Evolutionary conservation across 2,797 vertebrate species (phyloP), one percentile per base, ranked within the genome.

Genomic region (Calcarius lapponicus): DNA sequence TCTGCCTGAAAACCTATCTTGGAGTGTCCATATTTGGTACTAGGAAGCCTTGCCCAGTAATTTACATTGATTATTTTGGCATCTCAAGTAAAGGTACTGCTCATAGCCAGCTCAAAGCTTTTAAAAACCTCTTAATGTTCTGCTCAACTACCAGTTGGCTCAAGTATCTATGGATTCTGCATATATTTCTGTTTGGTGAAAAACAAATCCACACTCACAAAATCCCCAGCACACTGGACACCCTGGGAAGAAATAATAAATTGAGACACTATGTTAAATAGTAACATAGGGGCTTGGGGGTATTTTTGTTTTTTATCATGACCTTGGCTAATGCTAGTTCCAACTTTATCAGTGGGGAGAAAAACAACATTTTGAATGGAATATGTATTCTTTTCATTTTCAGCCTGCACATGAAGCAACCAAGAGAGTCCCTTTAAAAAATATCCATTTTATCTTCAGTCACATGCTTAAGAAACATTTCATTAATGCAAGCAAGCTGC

Each of bases 221-320:
- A 92, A 84, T 69, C 94, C 93, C 86, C 90, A 92, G 92, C 69
- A 78, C 10, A 36, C 53, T 21, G 53, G 86, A 80, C 93, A 94
- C 86, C 88, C 90, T 93, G 90, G 6, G 94, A 95, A 96, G 90
- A 92, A 96, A 93, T 42, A 95, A 95, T 93, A 96, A 90, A 92
- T 92, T 17, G 83, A 93, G 80, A 50, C 76, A 45, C 56, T 80
- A 54, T 50, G 83, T 91, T 86, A 96, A 95, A 96, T 70, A 93
- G 70, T 94, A 93, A 79, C 73, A 81, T 4, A 75, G 90, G 88
- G 80, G 58, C 80, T 95, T 84, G 70, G 80, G 81, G 82, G 80
- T 83, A 84, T 56, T 95, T 86, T 79, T 94, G 90, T 62, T 95
- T 93, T 92, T 92, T 86, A 92, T 72, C 88, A 62, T 1, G 76